Evolutionary conservation across 2,888 invertebrate genomes (phyloP), one percentile per base, ranked within the genome.

Genomic region (Callosobruchus maculatus): DNA sequence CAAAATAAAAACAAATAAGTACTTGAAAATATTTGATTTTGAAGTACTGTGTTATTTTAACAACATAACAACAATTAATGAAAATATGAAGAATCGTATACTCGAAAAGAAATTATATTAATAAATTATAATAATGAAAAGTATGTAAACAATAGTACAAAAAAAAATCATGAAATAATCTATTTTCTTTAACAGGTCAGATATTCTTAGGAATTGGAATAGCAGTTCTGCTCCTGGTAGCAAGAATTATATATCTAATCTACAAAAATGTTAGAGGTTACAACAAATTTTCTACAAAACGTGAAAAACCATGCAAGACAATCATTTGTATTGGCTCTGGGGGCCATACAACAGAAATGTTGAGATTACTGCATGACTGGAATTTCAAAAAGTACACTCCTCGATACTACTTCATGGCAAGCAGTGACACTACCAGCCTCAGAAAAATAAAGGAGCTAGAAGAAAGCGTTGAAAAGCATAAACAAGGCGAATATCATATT

Each of bases 291-390:
- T 74, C 82, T n/a, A 70, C 80, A 22, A 78, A 76, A 66, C 84
- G 81, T 77, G 79, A 71, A 20, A 74, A 30, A 49, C 82, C 85
- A 21, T 84, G 83, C 73, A 86, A 83, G 81, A 92, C 92, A 5
- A 81, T 93, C 74, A 88, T 93, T 79, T 92, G 94, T 78, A 90
- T 94, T 75, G 94, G 94, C 67, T 93, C 94, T 78, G 97, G 97
- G 74, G 97, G 97, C 0, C 99, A 99, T 85, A 99, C 99, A 0
- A 93, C 94, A n/a, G 99, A 99, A 90, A 94, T 99, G 90, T 85
- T 98, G 71, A 90, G 92, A 77, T 88, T 98, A 68, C 85, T 94
- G 5, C 88, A 90, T 78, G 88, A 89, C 30, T 84, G 98, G 70
- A 89, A 92, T 80, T 84, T 86, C n/a, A 82, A 86, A 0, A 90